phyloP scores from a whole-genome alignment of 2,888 invertebrate species.

The Xestobium rufovillosum region DNA sequence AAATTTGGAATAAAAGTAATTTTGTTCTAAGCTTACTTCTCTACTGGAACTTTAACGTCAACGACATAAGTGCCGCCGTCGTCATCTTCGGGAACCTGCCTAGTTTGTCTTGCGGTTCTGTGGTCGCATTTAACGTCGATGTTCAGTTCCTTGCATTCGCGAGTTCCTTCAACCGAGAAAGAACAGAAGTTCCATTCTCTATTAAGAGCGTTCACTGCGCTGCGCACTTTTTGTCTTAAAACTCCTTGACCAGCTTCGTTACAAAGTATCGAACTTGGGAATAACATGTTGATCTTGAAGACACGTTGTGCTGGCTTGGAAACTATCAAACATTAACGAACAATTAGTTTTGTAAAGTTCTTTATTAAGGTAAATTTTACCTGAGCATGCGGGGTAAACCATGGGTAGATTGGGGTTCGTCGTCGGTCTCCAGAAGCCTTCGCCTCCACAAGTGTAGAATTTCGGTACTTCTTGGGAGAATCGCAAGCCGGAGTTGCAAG shows the following conservation, averaged over 20 bases:
- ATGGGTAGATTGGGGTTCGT: slow-evolving; percentile 69
- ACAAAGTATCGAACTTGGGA: slow-evolving; percentile 94
- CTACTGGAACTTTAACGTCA: slow-evolving; percentile 73
- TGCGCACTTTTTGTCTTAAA: slow-evolving; percentile 78
- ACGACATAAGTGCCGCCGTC: slow-evolving; percentile 76
- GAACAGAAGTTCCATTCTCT: slow-evolving; percentile 97
- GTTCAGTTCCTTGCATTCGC: slow-evolving; percentile 83
- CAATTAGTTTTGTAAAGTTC: no score
- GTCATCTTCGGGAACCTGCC: slow-evolving; percentile 54
- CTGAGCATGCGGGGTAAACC: slow-evolving; percentile 86
- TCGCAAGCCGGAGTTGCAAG: slow-evolving; percentile 74
- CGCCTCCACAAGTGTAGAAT: slow-evolving; percentile 96
- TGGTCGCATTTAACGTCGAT: slow-evolving; percentile 91
- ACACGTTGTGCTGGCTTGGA: slow-evolving; percentile 89
- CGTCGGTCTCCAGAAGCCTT: slow-evolving; percentile 95
- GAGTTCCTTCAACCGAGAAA: slow-evolving; percentile 76
- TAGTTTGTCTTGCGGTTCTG: slow-evolving; percentile 56
- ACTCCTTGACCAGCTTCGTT: slow-evolving; percentile 94
- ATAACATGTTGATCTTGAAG: slow-evolving; percentile 87
- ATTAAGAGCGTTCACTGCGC: slow-evolving; percentile 84
- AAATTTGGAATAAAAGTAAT: no score
- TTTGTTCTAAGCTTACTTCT: no score
- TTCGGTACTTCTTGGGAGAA: slow-evolving; percentile 93
- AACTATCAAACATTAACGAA: no score
- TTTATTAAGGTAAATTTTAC: slow-evolving; percentile 58